These are phyloP conservation scores for Clivina fossor DNA, from an alignment of 2,888 invertebrate genomes.

Conservation along the genomic window DNA sequence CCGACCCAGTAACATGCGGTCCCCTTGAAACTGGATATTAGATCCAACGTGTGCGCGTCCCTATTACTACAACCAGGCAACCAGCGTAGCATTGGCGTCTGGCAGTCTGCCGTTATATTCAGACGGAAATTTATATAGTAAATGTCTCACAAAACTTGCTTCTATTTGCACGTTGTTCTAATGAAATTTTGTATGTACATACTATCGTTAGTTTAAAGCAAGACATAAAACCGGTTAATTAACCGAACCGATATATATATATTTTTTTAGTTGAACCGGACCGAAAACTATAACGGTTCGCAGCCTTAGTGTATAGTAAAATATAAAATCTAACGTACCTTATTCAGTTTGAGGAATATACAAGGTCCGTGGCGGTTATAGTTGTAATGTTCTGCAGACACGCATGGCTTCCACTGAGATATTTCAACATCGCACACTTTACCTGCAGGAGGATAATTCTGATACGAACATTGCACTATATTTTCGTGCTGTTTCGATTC, in stretches of 20 bases:
- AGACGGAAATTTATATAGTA: constrained; percentile 7
- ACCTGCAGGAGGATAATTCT: constrained; percentile 60
- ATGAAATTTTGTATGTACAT: too few relatives aligned
- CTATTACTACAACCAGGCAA: constrained; percentile 9
- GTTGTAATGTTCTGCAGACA: constrained; percentile 77
- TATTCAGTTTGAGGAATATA: constrained; percentile 95
- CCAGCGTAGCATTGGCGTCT: constrained; percentile 9
- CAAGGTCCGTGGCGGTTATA: constrained; percentile 88
- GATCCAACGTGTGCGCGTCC: too few relatives aligned
- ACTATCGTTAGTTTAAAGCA: too few relatives aligned
- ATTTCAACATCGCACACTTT: constrained; percentile 84
- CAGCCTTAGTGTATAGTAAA: not conserved
- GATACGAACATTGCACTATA: constrained; percentile 66
- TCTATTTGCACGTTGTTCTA: not conserved
- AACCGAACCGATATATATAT: too few relatives aligned
- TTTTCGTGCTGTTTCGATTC: constrained; percentile 54
- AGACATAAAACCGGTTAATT: too few relatives aligned
- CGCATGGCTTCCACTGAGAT: constrained; percentile 74
- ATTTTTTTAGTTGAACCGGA: too few relatives aligned
- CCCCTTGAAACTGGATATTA: too few relatives aligned
- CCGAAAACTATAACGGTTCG: not conserved
- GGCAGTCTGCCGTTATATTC: not conserved
- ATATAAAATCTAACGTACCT: constrained; percentile 60
- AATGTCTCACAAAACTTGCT: constrained; percentile 5
- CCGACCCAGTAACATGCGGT: too few relatives aligned